Conservation (phyloP, 2,797 vertebrate genomes). For the Sibirionetta formosa region DNA sequence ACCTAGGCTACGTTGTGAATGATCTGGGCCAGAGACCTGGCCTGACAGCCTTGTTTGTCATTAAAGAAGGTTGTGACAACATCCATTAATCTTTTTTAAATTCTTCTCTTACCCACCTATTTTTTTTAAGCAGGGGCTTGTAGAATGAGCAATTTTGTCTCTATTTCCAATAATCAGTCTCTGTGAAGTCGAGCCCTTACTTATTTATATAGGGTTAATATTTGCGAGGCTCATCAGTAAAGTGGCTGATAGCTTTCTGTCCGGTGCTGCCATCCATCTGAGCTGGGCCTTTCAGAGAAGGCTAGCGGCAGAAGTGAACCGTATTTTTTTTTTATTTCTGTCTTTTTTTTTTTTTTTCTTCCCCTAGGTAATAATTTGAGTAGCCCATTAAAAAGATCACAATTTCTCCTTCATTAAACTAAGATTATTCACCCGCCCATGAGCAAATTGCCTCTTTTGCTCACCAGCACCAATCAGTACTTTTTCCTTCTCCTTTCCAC, state of each 20-base stretch:
- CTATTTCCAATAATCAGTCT: constrained; percentile 66
- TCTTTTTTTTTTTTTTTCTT: background rate
- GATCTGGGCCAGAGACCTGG: constrained; percentile 65
- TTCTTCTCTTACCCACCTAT: constrained; percentile 32
- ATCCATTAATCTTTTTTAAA: constrained; percentile 74
- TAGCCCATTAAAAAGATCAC: background rate
- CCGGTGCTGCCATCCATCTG: constrained; percentile 28
- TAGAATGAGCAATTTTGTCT: constrained; percentile 63
- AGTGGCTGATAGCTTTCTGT: constrained; percentile 40
- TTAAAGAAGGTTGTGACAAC: constrained; percentile 70
- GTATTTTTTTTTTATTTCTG: background rate
- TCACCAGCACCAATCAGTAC: background rate
- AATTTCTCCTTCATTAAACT: background rate
- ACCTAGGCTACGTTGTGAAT: constrained; percentile 36
- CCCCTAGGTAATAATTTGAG: background rate
- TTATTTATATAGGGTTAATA: constrained; percentile 65
- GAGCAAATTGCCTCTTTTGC: background rate
- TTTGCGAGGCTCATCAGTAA: constrained; percentile 32
- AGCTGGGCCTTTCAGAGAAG: background rate
- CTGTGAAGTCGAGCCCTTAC: constrained; percentile 49
- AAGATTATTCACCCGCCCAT: background rate
- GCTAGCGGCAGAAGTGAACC: background rate
- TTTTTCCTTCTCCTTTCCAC: background rate
- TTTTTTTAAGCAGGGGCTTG: constrained; percentile 38
- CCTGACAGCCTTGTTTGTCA: constrained; percentile 75